Evolutionary conservation across 2,888 invertebrate genomes (phyloP), one percentile per base, ranked within the genome.

Genomic region (Alsophila aescularia): DNA sequence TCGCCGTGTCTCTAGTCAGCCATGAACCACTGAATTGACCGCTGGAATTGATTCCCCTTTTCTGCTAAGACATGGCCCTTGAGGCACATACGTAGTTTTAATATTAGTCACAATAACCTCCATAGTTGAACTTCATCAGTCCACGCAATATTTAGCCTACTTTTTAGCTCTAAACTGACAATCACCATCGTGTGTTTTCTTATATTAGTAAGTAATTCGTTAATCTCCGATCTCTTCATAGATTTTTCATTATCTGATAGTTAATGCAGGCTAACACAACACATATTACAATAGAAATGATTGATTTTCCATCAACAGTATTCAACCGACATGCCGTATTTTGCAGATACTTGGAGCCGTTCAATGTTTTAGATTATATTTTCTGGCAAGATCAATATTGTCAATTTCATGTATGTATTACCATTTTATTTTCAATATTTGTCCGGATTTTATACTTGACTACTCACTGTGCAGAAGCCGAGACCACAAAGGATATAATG

Each of bases 221-320:
- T 90, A 87, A 79, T 87, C 85, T 87, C 85, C 87, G 80, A 87
- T 87, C 83, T 89, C 85, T 87, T 77, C 78, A 87, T 90, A 89
- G 87, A 83, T 84, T 87, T 83, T 88, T 85, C 84, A 77, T 63
- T 87, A 85, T 79, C 76, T 82, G 80, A 76, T 87, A 87, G 79
- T 88, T 84, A 86, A 73, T 65, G 87, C 90, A 90, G 90, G 90
- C 90, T 89, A 45, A 86, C 79, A 81, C 75, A 73, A 87, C 90
- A 90, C 89, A 90, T 81, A 87, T 90, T 90, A 90, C 90, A 91
- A 90, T 91, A 91, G 90, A 79, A 83, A 85, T 78, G 79, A 90
- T 90, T 90, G 78, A 83, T 87, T 91, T 91, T 79, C 85, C 85
- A 88, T 80, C 86, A 80, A 87, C 85, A 86, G 78, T 83, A 80